These are phyloP conservation scores for Rosalia funebris DNA, from an alignment of 2,888 invertebrate genomes.

Conservation along the genomic window DNA sequence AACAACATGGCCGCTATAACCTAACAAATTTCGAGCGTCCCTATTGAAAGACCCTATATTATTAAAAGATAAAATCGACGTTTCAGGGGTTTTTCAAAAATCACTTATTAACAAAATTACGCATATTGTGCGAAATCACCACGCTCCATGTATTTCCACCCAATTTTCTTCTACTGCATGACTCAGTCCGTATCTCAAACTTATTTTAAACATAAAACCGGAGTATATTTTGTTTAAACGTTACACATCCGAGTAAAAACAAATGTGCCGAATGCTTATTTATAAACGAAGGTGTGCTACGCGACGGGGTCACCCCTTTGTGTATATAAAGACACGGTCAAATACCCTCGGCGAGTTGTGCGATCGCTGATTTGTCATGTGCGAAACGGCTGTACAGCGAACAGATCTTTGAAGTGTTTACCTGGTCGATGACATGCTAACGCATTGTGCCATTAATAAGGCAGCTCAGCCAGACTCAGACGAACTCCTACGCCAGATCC, in stretches of 20 bases:
- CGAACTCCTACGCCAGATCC: conserved; percentile 16
- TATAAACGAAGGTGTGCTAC: conserved; percentile 1
- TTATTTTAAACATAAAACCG: neutral
- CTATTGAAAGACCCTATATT: too few relatives aligned
- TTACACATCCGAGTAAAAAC: neutral
- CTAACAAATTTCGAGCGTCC: too few relatives aligned
- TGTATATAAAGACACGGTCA: conserved; percentile 20
- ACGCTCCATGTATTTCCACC: too few relatives aligned
- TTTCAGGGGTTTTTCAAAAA: too few relatives aligned
- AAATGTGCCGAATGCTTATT: conserved; percentile 10
- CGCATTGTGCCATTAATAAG: conserved; percentile 34
- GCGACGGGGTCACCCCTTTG: conserved; percentile 1
- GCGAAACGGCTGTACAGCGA: conserved; percentile 21
- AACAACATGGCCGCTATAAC: too few relatives aligned
- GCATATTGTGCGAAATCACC: too few relatives aligned
- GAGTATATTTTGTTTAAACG: neutral
- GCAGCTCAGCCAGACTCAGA: conserved; percentile 10
- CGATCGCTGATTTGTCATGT: conserved; percentile 27
- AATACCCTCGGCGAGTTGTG: conserved; percentile 16
- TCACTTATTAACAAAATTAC: too few relatives aligned
- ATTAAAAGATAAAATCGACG: too few relatives aligned
- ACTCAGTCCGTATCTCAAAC: neutral
- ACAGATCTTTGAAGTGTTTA: conserved; percentile 34
- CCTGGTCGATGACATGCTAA: conserved; percentile 39
- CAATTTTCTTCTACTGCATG: neutral